A percentile compares a stretch with the other conserved stretches of the same genome.
Evolutionary conservation across 2,797 vertebrate species (phyloP).

Genomic region (Lutjanus campechanus): DNA sequence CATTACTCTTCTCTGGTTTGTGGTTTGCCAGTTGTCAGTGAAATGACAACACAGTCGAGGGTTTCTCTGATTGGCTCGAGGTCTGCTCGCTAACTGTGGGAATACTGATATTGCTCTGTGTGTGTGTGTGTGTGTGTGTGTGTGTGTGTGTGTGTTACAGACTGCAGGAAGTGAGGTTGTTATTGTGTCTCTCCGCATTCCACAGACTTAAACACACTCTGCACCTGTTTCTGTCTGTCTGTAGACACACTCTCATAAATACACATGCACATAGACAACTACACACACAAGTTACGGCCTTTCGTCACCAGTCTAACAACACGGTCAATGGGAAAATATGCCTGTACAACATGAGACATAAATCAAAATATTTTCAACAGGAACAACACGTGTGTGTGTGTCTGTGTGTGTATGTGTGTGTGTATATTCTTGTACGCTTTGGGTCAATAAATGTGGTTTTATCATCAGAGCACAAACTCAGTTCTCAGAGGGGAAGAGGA

Average conservation of each 20-base stretch:
- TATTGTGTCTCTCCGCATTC: slow-evolving; percentile 75
- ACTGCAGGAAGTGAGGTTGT: slow-evolving; percentile 64
- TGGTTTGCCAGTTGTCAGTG: slow-evolving; percentile 20
- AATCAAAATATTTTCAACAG: slow-evolving; percentile 63
- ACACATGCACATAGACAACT: not conserved
- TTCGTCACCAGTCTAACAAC: slow-evolving; percentile 55
- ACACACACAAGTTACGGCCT: slow-evolving; percentile 50
- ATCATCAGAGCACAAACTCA: slow-evolving; percentile 61
- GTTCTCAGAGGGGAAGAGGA: slow-evolving; percentile 63
- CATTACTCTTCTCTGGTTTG: slow-evolving; percentile 14
- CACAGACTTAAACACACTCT: slow-evolving; percentile 65
- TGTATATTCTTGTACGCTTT: slow-evolving; percentile 34
- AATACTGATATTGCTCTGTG: slow-evolving; percentile 52
- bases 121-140: slow-evolving; percentile 43
- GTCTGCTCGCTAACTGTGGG: slow-evolving; percentile 60
- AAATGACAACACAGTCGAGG: slow-evolving; percentile 40
- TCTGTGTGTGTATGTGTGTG: slow-evolving; percentile 29
- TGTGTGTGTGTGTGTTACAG: slow-evolving; percentile 39
- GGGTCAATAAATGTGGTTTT: slow-evolving; percentile 75
- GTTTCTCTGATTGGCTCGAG: slow-evolving; percentile 47
- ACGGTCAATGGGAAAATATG: slow-evolving; percentile 69
- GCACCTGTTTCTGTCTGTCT: slow-evolving; percentile 79
- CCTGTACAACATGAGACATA: slow-evolving; percentile 48
- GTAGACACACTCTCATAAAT: slow-evolving; percentile 10
- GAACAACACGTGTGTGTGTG: slow-evolving; percentile 35